Conservation (phyloP, 2,888 invertebrate genomes). For the Troides helena region DNA sequence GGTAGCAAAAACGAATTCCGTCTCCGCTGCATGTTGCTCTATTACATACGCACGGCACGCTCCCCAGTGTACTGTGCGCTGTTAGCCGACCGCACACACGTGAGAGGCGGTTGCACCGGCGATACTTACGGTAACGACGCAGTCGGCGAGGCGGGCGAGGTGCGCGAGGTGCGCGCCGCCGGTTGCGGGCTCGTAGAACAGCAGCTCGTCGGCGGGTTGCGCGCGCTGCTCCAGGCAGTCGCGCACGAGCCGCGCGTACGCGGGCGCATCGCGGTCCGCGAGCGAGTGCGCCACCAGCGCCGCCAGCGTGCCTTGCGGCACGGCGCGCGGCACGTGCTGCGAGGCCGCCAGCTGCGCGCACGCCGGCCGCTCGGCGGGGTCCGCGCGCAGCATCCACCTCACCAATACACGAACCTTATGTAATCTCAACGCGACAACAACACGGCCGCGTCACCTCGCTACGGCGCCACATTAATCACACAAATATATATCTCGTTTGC, state of each 20-base stretch:
- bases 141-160: slow-evolving; percentile 54
- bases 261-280: slow-evolving; percentile 82
- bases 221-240: slow-evolving; percentile 75
- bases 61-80: too few relatives aligned
- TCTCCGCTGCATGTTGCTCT: background rate
- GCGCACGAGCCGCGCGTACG: slow-evolving; percentile 55
- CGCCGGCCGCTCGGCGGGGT: slow-evolving; percentile 90
- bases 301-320: slow-evolving; percentile 92
- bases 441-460: too few relatives aligned
- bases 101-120: too few relatives aligned
- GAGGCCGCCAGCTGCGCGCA: slow-evolving; percentile 91
- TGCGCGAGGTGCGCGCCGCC: slow-evolving; percentile 31
- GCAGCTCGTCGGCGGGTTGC: slow-evolving; percentile 86
- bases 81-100: too few relatives aligned
- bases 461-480: too few relatives aligned
- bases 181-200: slow-evolving; percentile 81
- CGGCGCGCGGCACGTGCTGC: slow-evolving; percentile 90
- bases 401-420: background rate
- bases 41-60: too few relatives aligned
- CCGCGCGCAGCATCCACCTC: slow-evolving; percentile 90
- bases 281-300: slow-evolving; percentile 91
- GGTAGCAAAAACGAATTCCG: background rate
- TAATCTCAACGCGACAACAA: background rate
- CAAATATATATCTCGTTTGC: too few relatives aligned
- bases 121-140: slow-evolving; percentile 51